Base-by-base conservation (phyloP, 2,113 vertebrate genomes). In the Tor tambroides region DNA sequence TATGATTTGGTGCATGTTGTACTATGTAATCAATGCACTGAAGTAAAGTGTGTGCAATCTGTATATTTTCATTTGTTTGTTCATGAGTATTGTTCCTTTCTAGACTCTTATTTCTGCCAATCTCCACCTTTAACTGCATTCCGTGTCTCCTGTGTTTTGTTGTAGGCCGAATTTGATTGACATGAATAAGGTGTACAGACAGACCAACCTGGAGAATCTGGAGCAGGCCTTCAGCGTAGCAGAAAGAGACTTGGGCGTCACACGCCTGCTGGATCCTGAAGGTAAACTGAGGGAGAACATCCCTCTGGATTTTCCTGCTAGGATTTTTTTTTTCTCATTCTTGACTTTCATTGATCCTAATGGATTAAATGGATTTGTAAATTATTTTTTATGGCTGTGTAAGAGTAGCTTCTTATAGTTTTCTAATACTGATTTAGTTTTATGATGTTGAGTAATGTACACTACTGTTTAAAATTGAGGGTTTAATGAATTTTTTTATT, bases 161-260 rank as follows among this genome's bases (percentile, higher is more conserved):
- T 77, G 6, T 94, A 99, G 98, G 92, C 97, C 98, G 0, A 88
- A 89, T 91, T 93, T 99, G 86, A 95, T 99, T 0, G 98, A 99
- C 92, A 97, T 99, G 96, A 92, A 87, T 87, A 95, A 95, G 10
- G 97, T 99, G 4, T 97, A 96, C 61, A 94, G 92, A 0, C 97
- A 98, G 94, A 96, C 90, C 91, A 98, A 96, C 92, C 94, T 96
- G 91, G 95, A 98, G 94, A 99, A 99, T 85, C 94, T 99, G 94
- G 97, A 99, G 91, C 97, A 98, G 93, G 98, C 98, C 23, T 99
- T 99, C 94, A 94, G 92, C 0, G 92, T 98, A 91, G 98, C 98
- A 0, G 98, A 99, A 85, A 92, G 94, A 1, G 97, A 98, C 0
- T 92, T 99, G 93, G 97, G 98, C 0, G 98, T 98, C 89, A 99